phyloP scores from a whole-genome alignment of 2,797 vertebrate species.

The Ispidina lecontei region DNA sequence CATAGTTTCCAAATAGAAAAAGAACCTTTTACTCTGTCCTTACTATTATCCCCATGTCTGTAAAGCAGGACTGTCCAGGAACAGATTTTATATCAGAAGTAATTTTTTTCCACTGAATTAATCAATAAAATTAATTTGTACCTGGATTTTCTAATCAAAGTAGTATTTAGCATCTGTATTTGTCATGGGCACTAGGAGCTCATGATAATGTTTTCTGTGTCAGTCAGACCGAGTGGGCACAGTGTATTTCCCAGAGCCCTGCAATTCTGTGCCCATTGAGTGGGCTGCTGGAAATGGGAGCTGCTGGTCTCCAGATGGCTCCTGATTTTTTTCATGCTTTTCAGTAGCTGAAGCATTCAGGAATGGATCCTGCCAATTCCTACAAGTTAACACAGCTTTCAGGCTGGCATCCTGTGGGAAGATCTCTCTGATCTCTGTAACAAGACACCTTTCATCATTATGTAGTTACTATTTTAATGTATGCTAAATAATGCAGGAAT shows the following conservation, averaged over 20 bases:
- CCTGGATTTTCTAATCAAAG: not conserved
- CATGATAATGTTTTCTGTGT: not conserved
- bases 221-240: not conserved
- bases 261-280: not conserved
- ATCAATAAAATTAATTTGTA: not conserved
- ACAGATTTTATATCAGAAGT: not conserved
- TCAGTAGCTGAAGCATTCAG: not conserved
- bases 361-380: not conserved
- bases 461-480: slow-evolving; percentile 17
- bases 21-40: not conserved
- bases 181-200: not conserved
- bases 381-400: not conserved
- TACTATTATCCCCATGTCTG: not conserved
- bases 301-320: not conserved
- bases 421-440: not conserved
- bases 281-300: not conserved
- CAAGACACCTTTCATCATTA: not conserved
- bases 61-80: not conserved
- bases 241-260: no score
- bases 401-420: not conserved
- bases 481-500: slow-evolving; percentile 28
- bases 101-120: not conserved
- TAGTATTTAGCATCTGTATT: not conserved
- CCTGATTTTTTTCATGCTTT: not conserved
- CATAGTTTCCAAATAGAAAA: not conserved